These are phyloP conservation scores for Anarhynchus alexandrinus DNA, from an alignment of 2,113 vertebrate genomes.

Conservation along the genomic window DNA sequence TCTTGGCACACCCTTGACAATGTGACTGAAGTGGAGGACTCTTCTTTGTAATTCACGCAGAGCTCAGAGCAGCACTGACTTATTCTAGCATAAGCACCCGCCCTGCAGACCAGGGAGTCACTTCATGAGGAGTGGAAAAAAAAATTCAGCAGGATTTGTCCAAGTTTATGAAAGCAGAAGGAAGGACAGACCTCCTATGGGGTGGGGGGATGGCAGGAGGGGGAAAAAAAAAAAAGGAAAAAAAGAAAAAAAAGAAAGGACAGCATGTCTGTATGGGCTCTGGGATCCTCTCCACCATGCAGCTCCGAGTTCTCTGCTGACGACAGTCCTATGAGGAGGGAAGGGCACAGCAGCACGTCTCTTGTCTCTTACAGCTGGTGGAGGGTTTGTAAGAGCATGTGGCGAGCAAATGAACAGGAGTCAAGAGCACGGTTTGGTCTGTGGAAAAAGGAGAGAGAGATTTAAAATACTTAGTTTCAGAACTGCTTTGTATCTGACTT, in stretches of 20 bases:
- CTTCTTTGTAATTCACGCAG: background rate
- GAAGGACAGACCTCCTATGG: background rate
- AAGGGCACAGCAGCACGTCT: background rate
- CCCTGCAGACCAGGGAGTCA: background rate
- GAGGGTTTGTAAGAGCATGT: constrained; percentile 83
- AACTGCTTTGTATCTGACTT: background rate
- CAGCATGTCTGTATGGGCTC: background rate
- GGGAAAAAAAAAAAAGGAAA: too few relatives aligned
- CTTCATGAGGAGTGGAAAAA: background rate
- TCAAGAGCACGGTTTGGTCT: constrained; percentile 87
- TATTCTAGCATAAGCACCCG: background rate
- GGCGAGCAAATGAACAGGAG: constrained; percentile 81
- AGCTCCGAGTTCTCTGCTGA: background rate
- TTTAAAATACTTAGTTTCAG: background rate
- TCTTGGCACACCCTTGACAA: background rate
- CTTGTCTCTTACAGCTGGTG: constrained; percentile 68
- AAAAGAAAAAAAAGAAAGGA: background rate
- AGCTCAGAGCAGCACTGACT: background rate
- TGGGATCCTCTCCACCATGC: background rate
- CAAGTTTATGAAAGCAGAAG: constrained; percentile 32
- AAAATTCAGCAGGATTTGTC: constrained; percentile 18
- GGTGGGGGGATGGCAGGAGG: background rate
- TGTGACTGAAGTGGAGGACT: background rate
- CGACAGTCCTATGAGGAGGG: background rate
- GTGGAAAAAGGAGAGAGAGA: background rate